Evolutionary conservation across 2,797 vertebrate genomes (phyloP).

Genomic region (Arrhamphus sclerolepis): DNA sequence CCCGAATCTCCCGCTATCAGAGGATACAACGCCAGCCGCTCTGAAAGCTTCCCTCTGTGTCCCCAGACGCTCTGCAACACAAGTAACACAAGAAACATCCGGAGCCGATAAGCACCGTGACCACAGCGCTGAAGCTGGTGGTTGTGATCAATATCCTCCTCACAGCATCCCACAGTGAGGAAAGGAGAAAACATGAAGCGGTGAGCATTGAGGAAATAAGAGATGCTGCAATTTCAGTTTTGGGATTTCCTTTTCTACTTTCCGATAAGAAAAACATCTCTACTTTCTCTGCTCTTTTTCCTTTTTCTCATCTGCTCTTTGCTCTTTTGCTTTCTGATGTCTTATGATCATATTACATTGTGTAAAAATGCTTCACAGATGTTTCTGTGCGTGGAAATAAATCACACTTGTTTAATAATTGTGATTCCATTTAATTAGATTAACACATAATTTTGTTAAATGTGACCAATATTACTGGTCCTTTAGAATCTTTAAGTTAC

Average conservation of each 20-base stretch:
- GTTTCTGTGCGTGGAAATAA: no score
- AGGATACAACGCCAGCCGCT: constrained; percentile 45
- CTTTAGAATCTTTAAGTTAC: no score
- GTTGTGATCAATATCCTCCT: constrained; percentile 52
- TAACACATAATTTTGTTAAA: no score
- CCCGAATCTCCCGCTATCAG: constrained; percentile 45
- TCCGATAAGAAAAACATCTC: constrained; percentile 31
- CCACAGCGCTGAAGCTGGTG: constrained; percentile 46
- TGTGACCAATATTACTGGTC: no score
- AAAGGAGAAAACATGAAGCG: constrained; percentile 36
- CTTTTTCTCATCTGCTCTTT: background rate
- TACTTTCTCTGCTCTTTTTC: background rate
- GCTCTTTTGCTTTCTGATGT: no score
- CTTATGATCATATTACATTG: no score
- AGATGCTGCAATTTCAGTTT: constrained; percentile 28
- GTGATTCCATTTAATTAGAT: no score
- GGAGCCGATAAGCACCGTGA: constrained; percentile 49
- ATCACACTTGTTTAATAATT: no score
- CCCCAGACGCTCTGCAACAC: constrained; percentile 35
- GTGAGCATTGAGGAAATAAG: constrained; percentile 24
- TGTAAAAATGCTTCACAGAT: no score
- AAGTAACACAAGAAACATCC: constrained; percentile 63
- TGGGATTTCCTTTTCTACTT: constrained; percentile 36
- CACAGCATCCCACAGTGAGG: constrained; percentile 27
- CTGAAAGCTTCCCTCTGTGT: constrained; percentile 52